phyloP scores from a whole-genome alignment of 2,113 vertebrate genomes.

The Xenus cinereus region DNA sequence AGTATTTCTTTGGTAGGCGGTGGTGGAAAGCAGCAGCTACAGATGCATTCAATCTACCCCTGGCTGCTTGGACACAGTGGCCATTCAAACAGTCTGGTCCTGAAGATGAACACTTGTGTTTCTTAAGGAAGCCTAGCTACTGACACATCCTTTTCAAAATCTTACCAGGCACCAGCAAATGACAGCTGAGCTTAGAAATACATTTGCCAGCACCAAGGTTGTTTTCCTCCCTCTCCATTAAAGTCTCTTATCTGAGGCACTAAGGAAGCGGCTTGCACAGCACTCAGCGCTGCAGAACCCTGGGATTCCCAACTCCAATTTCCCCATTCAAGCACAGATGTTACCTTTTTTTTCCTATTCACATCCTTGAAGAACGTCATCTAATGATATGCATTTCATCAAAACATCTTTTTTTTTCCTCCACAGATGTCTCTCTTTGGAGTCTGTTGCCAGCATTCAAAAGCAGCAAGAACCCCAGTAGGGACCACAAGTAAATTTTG shows the following conservation, averaged over 20 bases:
- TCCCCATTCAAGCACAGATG: constrained; percentile 43
- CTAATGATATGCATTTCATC: constrained; percentile 23
- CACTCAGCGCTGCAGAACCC: not conserved
- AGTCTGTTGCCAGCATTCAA: not conserved
- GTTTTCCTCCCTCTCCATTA: not conserved
- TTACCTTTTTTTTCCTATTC: constrained; percentile 18
- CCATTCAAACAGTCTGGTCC: not conserved
- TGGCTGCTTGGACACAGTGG: not conserved
- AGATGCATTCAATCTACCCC: not conserved
- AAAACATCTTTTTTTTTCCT: not conserved
- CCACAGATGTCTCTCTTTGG: constrained; percentile 13
- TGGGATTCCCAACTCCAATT: constrained; percentile 37
- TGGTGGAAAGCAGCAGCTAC: not conserved
- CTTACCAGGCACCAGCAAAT: not conserved
- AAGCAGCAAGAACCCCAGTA: not conserved
- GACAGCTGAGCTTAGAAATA: not conserved
- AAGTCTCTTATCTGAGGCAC: constrained; percentile 29
- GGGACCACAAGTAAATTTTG: not conserved
- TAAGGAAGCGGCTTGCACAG: constrained; percentile 6
- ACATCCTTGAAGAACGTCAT: not conserved
- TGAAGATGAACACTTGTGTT: not conserved
- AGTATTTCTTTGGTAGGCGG: not conserved
- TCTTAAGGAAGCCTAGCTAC: not conserved
- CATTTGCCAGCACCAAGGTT: not conserved
- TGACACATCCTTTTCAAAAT: not conserved